Evolutionary conservation across 2,113 vertebrate species (phyloP), one percentile per base, ranked within the genome.

Genomic region (Ctenomys sociabilis): DNA sequence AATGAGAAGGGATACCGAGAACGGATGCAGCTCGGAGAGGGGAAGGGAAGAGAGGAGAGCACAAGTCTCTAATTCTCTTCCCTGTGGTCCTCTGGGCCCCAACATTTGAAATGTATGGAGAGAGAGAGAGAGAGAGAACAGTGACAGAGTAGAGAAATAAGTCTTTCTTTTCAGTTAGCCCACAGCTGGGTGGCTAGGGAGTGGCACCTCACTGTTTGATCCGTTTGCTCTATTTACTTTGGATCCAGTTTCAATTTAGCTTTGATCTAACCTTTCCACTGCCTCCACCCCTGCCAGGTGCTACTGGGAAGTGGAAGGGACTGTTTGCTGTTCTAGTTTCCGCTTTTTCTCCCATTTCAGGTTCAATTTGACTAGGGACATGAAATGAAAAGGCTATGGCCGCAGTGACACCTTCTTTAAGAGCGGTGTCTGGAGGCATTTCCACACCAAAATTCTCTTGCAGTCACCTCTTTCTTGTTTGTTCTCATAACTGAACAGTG

Each of bases 301-400:
- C 12, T 45, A 17, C 26, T 59, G 85, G 57, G 54, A 45, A 78
- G 61, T 61, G 92, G 43, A 68, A 49, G 43, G 12, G 35, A 1
- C 86, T 85, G 17, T 32, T 85, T 86, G 9, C 26, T 30, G 14
- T 70, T 88, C n/a, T 8, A 30, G 30, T 83, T 95, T 91, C 68
- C 93, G 12, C 83, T 87, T 90, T 63, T n/a, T 75, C 45, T 92
- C 77, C 57, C 93, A 1, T 24, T 61, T 88, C 40, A 92, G 82
- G 28, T 57, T 92, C 54, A 87, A 30, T 5, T 81, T 52, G 64
- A 81, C 0, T 14, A 43, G 49, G 16, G 49, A 87, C 84, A 40
- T 13, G 30, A 96, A 5, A 30, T 14, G 22, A 52, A 86, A 37
- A 3, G 17, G 7, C 37, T 63, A 3, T 4, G 35, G 7, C 43